phyloP scores from a whole-genome alignment of 2,113 vertebrate species.

The Micromys minutus region DNA sequence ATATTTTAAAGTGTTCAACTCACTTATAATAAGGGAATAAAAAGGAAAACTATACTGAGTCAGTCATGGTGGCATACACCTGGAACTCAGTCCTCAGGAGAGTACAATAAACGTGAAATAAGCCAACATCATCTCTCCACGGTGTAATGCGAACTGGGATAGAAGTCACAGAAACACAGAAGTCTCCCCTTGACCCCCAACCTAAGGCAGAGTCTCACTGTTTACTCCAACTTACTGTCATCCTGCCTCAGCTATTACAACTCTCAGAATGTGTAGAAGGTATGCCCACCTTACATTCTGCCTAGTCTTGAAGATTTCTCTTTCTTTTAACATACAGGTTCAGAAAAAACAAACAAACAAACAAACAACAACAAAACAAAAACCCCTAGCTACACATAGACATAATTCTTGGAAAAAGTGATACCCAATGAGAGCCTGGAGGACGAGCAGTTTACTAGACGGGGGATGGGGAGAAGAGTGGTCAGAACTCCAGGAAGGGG shows the following conservation, averaged over 20 bases:
- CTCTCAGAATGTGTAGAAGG: not conserved
- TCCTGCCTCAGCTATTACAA: not conserved
- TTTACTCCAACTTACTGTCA: not conserved
- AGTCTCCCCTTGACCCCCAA: not conserved
- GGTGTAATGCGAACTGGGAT: not conserved
- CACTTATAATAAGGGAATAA: not conserved
- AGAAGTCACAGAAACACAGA: not conserved
- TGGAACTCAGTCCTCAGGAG: not conserved
- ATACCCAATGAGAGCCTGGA: slow-evolving; percentile 4
- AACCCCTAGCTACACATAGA: not conserved
- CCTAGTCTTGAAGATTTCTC: not conserved
- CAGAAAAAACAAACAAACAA: not conserved
- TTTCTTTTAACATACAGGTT: not conserved
- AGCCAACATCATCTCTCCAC: not conserved
- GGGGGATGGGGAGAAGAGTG: not conserved
- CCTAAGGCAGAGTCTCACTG: not conserved
- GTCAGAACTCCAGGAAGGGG: not conserved
- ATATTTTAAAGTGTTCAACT: slow-evolving; percentile 15
- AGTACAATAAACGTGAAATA: slow-evolving; percentile 21
- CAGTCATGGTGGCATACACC: too few species aligned
- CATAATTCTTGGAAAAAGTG: not conserved
- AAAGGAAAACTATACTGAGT: slow-evolving; percentile 27
- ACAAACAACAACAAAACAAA: not conserved
- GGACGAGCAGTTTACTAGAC: not conserved
- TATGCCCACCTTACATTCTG: not conserved